Evolutionary conservation across 2,113 vertebrate genomes (phyloP), one percentile per base, ranked within the genome.

Genomic region (Psilopsiagon aymara): DNA sequence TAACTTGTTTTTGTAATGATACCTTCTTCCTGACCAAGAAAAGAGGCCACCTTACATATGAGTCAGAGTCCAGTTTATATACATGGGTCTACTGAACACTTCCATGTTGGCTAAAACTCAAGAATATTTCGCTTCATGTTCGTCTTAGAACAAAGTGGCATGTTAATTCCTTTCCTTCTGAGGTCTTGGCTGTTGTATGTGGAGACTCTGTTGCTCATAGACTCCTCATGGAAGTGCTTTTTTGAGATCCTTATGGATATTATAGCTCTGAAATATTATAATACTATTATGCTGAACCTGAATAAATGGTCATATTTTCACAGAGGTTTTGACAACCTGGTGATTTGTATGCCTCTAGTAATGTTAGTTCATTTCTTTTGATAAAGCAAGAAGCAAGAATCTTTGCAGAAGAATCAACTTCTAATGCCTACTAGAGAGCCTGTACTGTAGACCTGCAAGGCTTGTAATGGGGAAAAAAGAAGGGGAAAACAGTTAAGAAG

Each of bases 1-100:
- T 68, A 21, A 13, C n/a, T 21, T 51, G 44, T 83, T 47, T 31
- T 15, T 49, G 20, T 10, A 33, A 29, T 1, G 2, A 23, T 31
- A 8, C 24, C 5, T 59, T 81, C 47, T 66, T 37, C 55, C 49
- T 74, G 73, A 16, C 35, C 15, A 12, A 41, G 37, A 70, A 86
- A 51, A 1, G 15, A 64, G 37, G 31, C 35, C 19, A 12, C 13
- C 3, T 6, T 60, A 9, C 0, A 0, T 29, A 11, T 17, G 39
- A 86, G 11, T 37, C 28, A 20, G 9, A 64, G 41, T 23, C 55
- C 37, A 53, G 21, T 17, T 79, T 28, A 47, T 68, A 5, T 63
- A 4, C 20, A 3, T 59, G 37, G 46, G 18, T 73, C n/a, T 78
- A 3, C n/a, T 55, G 46, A 37, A n/a, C 17, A 3, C 35, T 55